phyloP scores from a whole-genome alignment of 2,797 vertebrate species.

The Propithecus perrieri region DNA sequence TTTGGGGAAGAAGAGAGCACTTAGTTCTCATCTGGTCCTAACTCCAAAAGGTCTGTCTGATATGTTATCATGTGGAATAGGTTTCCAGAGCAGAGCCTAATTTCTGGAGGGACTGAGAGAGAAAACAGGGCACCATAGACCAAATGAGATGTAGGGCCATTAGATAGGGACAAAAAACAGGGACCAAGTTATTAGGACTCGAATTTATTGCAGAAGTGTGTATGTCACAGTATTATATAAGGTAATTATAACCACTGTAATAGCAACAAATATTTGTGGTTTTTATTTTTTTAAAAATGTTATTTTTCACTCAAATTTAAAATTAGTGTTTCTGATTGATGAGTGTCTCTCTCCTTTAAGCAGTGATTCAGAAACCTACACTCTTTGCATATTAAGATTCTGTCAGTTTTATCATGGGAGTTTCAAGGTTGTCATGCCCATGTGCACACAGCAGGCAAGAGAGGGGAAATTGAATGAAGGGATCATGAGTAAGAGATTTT shows the following conservation, averaged over 20 bases:
- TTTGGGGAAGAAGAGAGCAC: background rate
- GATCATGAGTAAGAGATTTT: background rate
- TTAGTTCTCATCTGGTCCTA: background rate
- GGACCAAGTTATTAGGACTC: background rate
- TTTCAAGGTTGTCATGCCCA: background rate
- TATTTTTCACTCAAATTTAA: slow-evolving; percentile 1
- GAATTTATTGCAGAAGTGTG: background rate
- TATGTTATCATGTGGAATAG: background rate
- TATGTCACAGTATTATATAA: background rate
- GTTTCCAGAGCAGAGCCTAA: background rate
- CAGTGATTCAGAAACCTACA: background rate
- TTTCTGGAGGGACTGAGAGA: background rate
- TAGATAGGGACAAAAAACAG: background rate
- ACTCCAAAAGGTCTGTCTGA: background rate
- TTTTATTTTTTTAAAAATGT: background rate
- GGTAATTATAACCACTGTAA: background rate
- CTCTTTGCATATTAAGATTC: background rate
- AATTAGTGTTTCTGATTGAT: background rate
- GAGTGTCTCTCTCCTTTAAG: background rate
- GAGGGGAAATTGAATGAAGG: background rate
- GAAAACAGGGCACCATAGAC: background rate
- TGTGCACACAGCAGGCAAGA: background rate
- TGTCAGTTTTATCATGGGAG: background rate
- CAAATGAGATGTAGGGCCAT: background rate
- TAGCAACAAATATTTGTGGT: background rate